Conservation (phyloP, 2,888 invertebrate genomes). For the Cataglyphis cursor region DNA sequence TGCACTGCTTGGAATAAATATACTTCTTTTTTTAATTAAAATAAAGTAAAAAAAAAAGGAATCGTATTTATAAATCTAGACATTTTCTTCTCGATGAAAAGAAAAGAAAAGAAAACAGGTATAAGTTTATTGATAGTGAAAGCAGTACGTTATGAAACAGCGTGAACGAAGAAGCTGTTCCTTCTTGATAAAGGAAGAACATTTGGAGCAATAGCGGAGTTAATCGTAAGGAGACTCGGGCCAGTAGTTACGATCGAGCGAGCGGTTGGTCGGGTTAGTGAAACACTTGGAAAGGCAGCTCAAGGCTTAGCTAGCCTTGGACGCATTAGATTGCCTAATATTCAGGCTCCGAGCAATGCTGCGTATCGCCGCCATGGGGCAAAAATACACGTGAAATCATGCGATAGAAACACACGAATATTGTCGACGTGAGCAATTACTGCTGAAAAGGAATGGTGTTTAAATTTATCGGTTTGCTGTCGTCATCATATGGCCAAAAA, state of each 20-base stretch:
- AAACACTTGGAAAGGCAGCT: conserved; percentile 86
- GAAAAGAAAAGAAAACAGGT: too few relatives aligned
- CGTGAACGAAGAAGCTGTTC: neutral
- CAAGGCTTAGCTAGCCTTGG: conserved; percentile 86
- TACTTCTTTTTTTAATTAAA: neutral
- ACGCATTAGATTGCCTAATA: conserved; percentile 86
- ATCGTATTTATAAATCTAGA: neutral
- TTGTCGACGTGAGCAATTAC: conserved; percentile 19
- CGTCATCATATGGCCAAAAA: neutral
- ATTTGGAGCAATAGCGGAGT: conserved; percentile 59
- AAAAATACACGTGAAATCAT: conserved; percentile 72
- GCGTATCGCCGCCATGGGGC: conserved; percentile 71
- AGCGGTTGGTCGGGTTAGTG: conserved; percentile 78
- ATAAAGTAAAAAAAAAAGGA: neutral
- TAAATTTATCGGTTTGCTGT: conserved; percentile 12
- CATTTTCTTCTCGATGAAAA: neutral
- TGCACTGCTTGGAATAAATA: neutral
- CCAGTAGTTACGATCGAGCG: conserved; percentile 68
- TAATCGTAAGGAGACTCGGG: conserved; percentile 64
- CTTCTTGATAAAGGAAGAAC: conserved; percentile 34
- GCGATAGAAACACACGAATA: conserved; percentile 35
- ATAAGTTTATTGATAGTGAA: neutral
- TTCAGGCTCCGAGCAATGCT: conserved; percentile 80
- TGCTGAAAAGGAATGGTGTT: conserved; percentile 22
- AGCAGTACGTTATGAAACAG: neutral